A percentile compares a stretch with the other conserved stretches of the same genome.
phyloP scores from a whole-genome alignment of 2,113 vertebrate species.

The Sialia sialis region DNA sequence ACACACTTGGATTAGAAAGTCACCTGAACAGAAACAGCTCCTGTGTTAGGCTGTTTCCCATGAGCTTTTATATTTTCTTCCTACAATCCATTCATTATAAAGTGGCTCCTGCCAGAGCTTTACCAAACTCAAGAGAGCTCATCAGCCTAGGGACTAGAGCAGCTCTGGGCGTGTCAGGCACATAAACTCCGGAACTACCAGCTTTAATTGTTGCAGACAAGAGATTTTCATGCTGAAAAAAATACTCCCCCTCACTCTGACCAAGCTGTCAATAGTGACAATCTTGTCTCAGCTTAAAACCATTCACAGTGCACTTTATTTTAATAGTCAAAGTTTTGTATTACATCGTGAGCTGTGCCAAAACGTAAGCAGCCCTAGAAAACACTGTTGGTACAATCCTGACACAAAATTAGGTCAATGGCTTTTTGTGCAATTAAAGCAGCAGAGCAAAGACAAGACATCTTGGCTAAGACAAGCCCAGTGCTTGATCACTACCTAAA shows the following conservation, averaged over 20 bases:
- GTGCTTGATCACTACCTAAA: background rate
- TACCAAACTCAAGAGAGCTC: background rate
- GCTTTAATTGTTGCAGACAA: background rate
- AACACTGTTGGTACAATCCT: background rate
- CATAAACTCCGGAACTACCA: background rate
- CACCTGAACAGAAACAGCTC: slow-evolving; percentile 4
- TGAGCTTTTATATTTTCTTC: background rate
- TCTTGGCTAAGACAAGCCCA: background rate
- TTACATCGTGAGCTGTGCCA: background rate
- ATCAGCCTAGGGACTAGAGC: background rate
- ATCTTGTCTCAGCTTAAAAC: background rate
- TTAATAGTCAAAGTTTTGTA: background rate
- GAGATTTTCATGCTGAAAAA: background rate
- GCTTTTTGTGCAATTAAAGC: background rate
- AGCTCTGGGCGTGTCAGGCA: background rate
- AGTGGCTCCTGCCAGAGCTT: background rate
- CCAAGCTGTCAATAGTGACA: background rate
- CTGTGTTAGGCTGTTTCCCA: background rate
- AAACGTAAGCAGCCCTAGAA: background rate
- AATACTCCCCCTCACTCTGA: background rate
- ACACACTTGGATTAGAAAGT: background rate
- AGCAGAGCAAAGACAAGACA: background rate
- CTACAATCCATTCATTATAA: background rate
- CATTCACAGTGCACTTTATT: background rate
- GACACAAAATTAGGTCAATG: background rate